Conservation (phyloP, 2,888 invertebrate genomes). For the Drosophila siamana region DNA sequence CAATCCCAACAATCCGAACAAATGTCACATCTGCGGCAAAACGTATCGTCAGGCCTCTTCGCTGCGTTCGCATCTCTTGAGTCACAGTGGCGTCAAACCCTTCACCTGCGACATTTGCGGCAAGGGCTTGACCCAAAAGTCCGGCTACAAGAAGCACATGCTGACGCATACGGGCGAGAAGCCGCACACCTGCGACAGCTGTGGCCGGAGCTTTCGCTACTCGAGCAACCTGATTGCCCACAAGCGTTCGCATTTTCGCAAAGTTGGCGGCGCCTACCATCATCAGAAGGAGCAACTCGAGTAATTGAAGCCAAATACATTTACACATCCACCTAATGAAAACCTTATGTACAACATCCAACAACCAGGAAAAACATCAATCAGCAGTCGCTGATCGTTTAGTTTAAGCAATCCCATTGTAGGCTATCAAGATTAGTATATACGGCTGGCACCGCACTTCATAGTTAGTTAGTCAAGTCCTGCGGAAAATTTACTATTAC, state of each 20-base stretch:
- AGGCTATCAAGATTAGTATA: neutral
- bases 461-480: neutral
- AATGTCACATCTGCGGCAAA: constrained; percentile 82
- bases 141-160: constrained; percentile 85
- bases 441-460: neutral
- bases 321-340: neutral
- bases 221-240: constrained; percentile 85
- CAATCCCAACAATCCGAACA: constrained; percentile 83
- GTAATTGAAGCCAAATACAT: neutral
- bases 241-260: constrained; percentile 77
- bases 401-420: neutral
- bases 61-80: constrained; percentile 80
- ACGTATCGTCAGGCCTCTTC: constrained; percentile 84
- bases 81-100: constrained; percentile 84
- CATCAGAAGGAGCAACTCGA: neutral
- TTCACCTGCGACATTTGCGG: constrained; percentile 84
- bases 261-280: neutral
- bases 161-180: constrained; percentile 84
- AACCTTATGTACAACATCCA: neutral
- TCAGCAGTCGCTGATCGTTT: neutral
- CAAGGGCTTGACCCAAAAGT: constrained; percentile 85
- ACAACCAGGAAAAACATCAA: neutral
- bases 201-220: constrained; percentile 82
- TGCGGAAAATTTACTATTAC: neutral
- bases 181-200: constrained; percentile 82